Conservation (phyloP, 92 coral and sea anemone species). For the Isaurus tuberculatus region DNA sequence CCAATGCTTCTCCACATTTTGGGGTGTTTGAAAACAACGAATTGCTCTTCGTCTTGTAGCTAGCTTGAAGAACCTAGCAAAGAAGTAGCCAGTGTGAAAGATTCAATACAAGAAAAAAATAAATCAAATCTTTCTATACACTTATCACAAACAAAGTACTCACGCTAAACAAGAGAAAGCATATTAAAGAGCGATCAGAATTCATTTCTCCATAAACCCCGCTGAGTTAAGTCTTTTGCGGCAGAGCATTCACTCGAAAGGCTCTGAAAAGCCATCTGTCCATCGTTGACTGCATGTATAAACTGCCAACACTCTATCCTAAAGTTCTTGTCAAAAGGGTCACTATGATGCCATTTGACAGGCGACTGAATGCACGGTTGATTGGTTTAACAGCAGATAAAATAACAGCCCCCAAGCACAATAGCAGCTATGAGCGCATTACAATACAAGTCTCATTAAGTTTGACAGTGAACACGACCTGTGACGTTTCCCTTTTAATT, state of each 20-base stretch:
- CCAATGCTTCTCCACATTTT: conserved; percentile 45
- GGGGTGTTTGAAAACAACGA: conserved; percentile 15
- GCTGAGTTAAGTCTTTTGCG: conserved; percentile 1
- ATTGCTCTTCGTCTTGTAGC: conserved; percentile 35
- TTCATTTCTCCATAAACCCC: conserved; percentile 36
- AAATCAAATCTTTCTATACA: conserved; percentile 7
- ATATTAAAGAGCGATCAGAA: conserved; percentile 36
- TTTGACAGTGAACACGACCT: conserved; percentile 65
- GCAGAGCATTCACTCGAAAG: conserved; percentile 17
- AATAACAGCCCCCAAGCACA: conserved; percentile 55
- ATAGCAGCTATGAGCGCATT: conserved; percentile 40
- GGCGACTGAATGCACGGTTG: conserved; percentile 62
- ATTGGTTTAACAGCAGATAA: conserved; percentile 74
- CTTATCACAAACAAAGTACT: conserved; percentile 19
- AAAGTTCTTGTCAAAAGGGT: conserved; percentile 68
- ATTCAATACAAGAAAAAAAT: neutral
- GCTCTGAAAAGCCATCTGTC: conserved; percentile 71
- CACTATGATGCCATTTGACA: conserved; percentile 70
- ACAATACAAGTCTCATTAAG: conserved; percentile 72
- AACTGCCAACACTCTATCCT: conserved; percentile 76
- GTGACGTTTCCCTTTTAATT: conserved; percentile 51
- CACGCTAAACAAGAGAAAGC: conserved; percentile 28
- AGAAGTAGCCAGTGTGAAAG: neutral
- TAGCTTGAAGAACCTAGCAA: conserved; percentile 41
- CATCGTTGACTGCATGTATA: conserved; percentile 57